Evolutionary conservation across 2,113 vertebrate genomes (phyloP), one percentile per base, ranked within the genome.

Genomic region (Ochotona princeps): DNA sequence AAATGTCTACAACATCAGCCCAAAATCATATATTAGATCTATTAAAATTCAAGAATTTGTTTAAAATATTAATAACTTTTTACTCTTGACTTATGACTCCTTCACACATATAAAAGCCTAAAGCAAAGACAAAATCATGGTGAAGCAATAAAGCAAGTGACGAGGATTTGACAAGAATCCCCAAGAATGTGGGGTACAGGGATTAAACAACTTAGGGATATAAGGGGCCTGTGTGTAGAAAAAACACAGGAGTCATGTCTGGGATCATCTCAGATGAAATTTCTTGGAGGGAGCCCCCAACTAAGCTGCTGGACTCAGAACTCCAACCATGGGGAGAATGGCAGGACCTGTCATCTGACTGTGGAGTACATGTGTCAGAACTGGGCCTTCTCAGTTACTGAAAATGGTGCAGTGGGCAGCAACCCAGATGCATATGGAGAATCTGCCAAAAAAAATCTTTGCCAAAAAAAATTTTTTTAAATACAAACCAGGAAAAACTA

Each of bases 11-110:
- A 44, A 44, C 38, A 44, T 44, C 38, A 44, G 38, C 38, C 38
- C 38, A 44, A 44, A 44, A 44, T 44, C 38, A 44, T 44, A 44
- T 54, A 23, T 10, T 75, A 10, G 14, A 47, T 76, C 28, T 57
- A 51, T 57, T 63, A 94, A 89, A 70, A 61, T 61, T 80, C 26
- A 8, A 94, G 13, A 38, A 72, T 80, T 75, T 75, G 89, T 73
- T 83, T 66, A 54, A 74, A 94, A 73, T n/a, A 25, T 35, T 89
- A 17, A 26, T 66, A 67, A 61, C 35, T 28, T 72, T 80, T 76
- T 83, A 61, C 13, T 65, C n/a, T 88, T 60, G 3, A 70, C 47
- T 83, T 83, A 87, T 7, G 44, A 87, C 20, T 74, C 11, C 60
- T 83, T 66, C 12, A 32, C 6, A 83, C 30, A 60, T 74, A 38